Base-by-base conservation (phyloP, 2,888 invertebrate species). In the Philaethria dido region DNA sequence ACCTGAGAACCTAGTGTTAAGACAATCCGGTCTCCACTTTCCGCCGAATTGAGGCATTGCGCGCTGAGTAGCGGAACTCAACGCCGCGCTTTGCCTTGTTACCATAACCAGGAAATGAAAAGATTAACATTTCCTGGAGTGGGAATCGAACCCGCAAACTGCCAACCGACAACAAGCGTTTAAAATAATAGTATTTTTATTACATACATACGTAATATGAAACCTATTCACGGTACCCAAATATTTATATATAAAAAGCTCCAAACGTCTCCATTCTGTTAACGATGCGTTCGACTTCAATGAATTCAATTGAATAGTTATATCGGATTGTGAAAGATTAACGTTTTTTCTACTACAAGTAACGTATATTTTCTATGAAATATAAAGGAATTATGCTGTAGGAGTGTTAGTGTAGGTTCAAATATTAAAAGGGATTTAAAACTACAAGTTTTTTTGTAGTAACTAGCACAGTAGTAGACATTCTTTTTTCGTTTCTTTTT, bases 191-290 rank as follows among this genome's bases (percentile, higher is more conserved):
- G 29, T 29, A n/a, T n/a, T n/a, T n/a, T 29, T 29, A 29, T 29
- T 33, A 18, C 2, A 45, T 36, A 33, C 9, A 25, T 36, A 44
- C 18, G 14, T 6, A 29, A 48, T 42, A 54, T n/a, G 20, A 54
- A 45, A 16, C 16, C 11, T 16, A 25, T 57, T n/a, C 48, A 50
- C 22, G 39, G 64, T 66, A 69, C 61, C 64, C 69, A 62, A 50
- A 60, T 39, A 60, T 42, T 22, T 45, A 44, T 18, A 2, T 39
- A 54, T 48, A 62, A 68, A 68, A 64, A 55, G 54, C 25, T 9
- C 57, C 62, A 52, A 45, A 67, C 69, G 69, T 69, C 75, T 76
- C 77, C 73, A 74, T 77, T 74, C 74, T 73, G 75, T 75, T 75
- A 77, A 76, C 69, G 71, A 77, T 73, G 69, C 77, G 62, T 69